Percentiles rank a stretch among this genome's conserved stretches.
These are phyloP conservation scores for Patella pellucida DNA, from an alignment of 2,888 invertebrate species.

Conservation along the genomic window DNA sequence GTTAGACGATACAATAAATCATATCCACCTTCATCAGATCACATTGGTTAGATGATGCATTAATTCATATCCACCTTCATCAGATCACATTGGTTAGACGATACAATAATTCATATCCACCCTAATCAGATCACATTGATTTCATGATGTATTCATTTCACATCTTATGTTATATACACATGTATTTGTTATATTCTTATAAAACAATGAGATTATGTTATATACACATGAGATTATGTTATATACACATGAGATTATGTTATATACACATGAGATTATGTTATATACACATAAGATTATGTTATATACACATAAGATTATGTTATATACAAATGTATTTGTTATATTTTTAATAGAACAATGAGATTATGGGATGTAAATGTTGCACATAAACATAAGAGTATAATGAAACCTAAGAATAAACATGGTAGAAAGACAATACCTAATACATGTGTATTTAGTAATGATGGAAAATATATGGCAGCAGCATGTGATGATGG, in stretches of 20 bases:
- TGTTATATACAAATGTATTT: not conserved
- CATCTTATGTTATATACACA: not conserved
- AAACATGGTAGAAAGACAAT: constrained; percentile 84
- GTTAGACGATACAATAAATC: no score
- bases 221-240: no score
- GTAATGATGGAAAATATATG: constrained; percentile 87
- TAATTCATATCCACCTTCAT: no score
- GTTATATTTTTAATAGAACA: constrained; percentile 75
- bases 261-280: not conserved
- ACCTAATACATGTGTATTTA: constrained; percentile 87
- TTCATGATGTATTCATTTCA: not conserved
- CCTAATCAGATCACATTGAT: no score
- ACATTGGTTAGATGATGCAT: not conserved
- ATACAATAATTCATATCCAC: no score
- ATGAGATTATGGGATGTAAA: constrained; percentile 91
- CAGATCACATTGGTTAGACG: no score
- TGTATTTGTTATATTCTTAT: constrained; percentile 29
- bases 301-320: not conserved
- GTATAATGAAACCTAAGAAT: constrained; percentile 83
- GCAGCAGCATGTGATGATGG: constrained; percentile 95
- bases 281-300: no score
- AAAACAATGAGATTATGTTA: constrained; percentile 90
- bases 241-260: not conserved
- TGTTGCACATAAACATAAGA: constrained; percentile 79
- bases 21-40: no score